Base-by-base conservation (phyloP, 2,888 invertebrate genomes). In the Amiota mariae region DNA sequence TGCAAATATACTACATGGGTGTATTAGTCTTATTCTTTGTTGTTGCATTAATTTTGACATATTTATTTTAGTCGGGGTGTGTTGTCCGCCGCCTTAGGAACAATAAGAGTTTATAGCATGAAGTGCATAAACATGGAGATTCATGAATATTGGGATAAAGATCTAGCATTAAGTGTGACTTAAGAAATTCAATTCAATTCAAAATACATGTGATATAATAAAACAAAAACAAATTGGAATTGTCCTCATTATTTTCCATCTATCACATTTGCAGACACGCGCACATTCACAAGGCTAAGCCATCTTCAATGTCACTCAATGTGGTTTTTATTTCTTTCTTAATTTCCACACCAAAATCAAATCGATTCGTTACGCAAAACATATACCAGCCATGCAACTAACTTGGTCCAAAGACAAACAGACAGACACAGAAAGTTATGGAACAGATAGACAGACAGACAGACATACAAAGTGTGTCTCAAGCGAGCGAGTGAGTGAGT, bases 41-140 rank as follows among this genome's bases (percentile, higher is more conserved):
- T 79, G 81, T 77, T 84, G 79, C 79, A 81, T 82, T 85, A 85
- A 82, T 85, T 81, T 84, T 85, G 83, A 85, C 83, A 85, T 81
- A 84, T 85, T 85, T 82, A 85, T 85, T 82, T 81, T 79, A 79
- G 68, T 56, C 46, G 68, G 68, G 54, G 68, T 73, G 74, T 77
- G 73, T 63, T 61, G 36, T 2, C 36, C 6, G 36, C 36, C 6
- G 36, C 36, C 36, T 36, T 2, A 36, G 36, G 36, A 36, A 36
- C 36, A 36, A 36, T 36, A 36, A 6, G 36, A 36, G 36, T 36
- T 36, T 36, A 2, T 36, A 36, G 8, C 36, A 36, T 36, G 36
- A 36, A 36, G 6, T 36, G 6, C 8, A 36, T 36, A 36, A 36
- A 36, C 36, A 36, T 36, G 36, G 36, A 36, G 36, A 36, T 36